Conservation (phyloP, 2,797 vertebrate species). For the Tinamus major region DNA sequence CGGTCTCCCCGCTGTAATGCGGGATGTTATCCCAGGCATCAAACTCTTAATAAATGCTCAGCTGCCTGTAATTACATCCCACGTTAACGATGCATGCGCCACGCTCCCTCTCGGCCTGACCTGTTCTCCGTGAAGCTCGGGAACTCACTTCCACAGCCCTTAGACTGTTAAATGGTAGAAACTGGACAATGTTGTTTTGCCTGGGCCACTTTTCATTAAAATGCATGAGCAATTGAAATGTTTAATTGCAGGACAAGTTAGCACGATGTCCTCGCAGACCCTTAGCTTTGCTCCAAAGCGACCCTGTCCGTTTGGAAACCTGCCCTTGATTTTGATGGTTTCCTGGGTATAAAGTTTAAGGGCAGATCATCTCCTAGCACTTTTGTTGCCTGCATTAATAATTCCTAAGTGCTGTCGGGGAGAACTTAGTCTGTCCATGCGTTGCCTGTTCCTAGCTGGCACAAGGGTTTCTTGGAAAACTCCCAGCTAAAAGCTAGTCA, state of each 20-base stretch:
- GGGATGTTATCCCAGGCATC: not conserved
- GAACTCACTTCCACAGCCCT: not conserved
- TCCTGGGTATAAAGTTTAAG: not conserved
- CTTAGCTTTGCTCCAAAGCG: constrained; percentile 13
- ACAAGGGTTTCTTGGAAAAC: not conserved
- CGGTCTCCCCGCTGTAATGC: not conserved
- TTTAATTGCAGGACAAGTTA: not conserved
- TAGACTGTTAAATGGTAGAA: not conserved
- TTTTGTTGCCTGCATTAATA: not conserved
- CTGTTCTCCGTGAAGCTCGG: not conserved
- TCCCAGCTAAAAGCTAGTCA: not conserved
- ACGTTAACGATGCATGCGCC: not conserved
- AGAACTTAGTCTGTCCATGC: not conserved
- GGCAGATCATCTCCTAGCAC: not conserved
- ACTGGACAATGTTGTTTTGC: constrained; percentile 28
- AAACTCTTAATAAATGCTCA: not conserved
- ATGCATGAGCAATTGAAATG: accelerated
- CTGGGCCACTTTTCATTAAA: accelerated
- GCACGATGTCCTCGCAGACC: not conserved
- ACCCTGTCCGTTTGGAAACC: constrained; percentile 1
- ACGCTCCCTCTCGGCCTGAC: not conserved
- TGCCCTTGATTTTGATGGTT: not conserved
- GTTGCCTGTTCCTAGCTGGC: not conserved
- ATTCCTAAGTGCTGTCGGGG: not conserved
- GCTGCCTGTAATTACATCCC: constrained; percentile 34